Percentiles rank a stretch among this genome's conserved stretches.
Conservation (phyloP, 2,888 invertebrate species). For the Clanis bilineata region DNA sequence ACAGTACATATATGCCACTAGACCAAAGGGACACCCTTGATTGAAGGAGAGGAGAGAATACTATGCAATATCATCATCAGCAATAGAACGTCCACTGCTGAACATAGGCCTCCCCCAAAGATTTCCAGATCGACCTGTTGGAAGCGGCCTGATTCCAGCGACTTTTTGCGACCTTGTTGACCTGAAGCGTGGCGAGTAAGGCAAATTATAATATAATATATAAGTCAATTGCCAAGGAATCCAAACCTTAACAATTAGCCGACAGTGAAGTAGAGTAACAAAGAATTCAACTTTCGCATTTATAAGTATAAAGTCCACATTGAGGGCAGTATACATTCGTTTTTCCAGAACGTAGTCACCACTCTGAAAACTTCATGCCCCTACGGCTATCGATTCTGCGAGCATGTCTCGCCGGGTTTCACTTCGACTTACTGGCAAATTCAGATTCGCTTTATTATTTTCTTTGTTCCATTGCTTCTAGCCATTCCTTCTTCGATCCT, state of each 20-base stretch:
- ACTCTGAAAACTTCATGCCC: slow-evolving; percentile 5
- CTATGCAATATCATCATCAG: too few species aligned
- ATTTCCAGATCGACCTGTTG: too few species aligned
- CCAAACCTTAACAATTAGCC: not conserved
- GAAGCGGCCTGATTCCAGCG: too few species aligned
- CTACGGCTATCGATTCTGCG: slow-evolving; percentile 9
- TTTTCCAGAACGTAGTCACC: slow-evolving; percentile 3
- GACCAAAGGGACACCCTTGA: too few species aligned
- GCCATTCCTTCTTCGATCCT: not conserved
- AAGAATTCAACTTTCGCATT: not conserved
- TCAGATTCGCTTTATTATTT: not conserved
- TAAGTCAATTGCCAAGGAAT: too few species aligned
- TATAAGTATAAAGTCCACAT: not conserved
- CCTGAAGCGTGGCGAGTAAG: too few species aligned
- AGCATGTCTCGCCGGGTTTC: not conserved
- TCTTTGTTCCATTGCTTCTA: not conserved
- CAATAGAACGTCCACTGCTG: too few species aligned
- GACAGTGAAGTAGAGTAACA: not conserved
- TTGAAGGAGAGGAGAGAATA: too few species aligned
- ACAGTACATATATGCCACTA: too few species aligned
- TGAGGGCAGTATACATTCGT: not conserved
- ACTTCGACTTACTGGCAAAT: not conserved
- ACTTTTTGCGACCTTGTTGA: too few species aligned
- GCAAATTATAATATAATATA: too few species aligned
- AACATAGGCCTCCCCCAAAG: too few species aligned